Conservation (phyloP, 2,113 vertebrate genomes). For the Haemorhous mexicanus region DNA sequence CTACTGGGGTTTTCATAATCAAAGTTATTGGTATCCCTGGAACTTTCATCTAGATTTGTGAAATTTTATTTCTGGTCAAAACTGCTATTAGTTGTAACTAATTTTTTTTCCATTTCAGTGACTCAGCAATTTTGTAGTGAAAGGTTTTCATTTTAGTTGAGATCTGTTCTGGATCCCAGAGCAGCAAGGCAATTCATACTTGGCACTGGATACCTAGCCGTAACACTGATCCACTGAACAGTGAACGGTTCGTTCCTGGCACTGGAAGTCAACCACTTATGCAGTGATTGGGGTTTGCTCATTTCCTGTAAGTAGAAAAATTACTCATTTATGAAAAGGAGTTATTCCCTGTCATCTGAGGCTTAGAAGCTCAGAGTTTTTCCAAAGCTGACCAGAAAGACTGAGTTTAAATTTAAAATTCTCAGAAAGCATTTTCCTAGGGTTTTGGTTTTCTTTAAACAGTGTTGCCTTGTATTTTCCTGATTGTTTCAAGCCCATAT, state of each 20-base stretch:
- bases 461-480: not conserved
- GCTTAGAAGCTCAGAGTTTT: not conserved
- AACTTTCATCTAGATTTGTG: not conserved
- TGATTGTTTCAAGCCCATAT: not conserved
- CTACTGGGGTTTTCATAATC: not conserved
- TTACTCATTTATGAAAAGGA: not conserved
- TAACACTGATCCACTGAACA: not conserved
- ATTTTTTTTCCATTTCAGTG: not conserved
- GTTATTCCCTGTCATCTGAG: accelerated
- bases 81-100: not conserved
- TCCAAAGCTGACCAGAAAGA: not conserved
- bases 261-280: not conserved
- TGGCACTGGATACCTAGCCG: not conserved
- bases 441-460: not conserved
- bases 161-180: not conserved
- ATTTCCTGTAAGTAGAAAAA: not conserved
- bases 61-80: not conserved
- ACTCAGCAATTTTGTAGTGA: not conserved
- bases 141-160: not conserved
- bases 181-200: not conserved
- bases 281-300: not conserved
- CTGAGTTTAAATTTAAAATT: not conserved
- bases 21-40: not conserved
- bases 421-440: accelerated
- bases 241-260: not conserved